Percentiles rank a stretch among this genome's conserved stretches.
phyloP scores from a whole-genome alignment of 2,888 invertebrate genomes.

The Apoderus coryli region DNA sequence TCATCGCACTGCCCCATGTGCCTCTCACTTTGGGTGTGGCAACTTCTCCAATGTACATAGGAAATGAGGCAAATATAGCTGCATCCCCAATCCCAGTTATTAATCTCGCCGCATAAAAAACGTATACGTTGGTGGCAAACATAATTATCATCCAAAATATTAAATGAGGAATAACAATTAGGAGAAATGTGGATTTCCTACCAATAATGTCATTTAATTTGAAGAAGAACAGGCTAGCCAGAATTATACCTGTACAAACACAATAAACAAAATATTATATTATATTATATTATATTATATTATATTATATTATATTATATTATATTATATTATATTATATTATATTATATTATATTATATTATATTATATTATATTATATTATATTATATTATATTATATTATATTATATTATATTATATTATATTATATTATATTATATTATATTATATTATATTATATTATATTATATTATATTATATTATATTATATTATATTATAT shows the following conservation, averaged over 20 bases:
- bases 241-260: not conserved
- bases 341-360: too few species aligned
- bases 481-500: too few species aligned
- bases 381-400: too few species aligned
- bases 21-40: slow-evolving; percentile 24
- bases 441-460: too few species aligned
- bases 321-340: too few species aligned
- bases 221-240: slow-evolving; percentile 18
- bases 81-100: slow-evolving; percentile 22
- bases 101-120: slow-evolving; percentile 24
- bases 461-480: too few species aligned
- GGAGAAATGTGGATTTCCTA: slow-evolving; percentile 22
- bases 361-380: too few species aligned
- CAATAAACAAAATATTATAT: too few species aligned
- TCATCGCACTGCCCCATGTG: slow-evolving; percentile 23
- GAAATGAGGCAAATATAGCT: slow-evolving; percentile 20
- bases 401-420: too few species aligned
- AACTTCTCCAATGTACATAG: slow-evolving; percentile 25
- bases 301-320: too few species aligned
- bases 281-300: too few species aligned
- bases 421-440: too few species aligned
- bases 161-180: slow-evolving; percentile 22
- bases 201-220: slow-evolving; percentile 22
- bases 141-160: slow-evolving; percentile 20
- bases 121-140: slow-evolving; percentile 19